phyloP scores from a whole-genome alignment of 1,140 invertebrate species.

The Monomorium pharaonis region DNA sequence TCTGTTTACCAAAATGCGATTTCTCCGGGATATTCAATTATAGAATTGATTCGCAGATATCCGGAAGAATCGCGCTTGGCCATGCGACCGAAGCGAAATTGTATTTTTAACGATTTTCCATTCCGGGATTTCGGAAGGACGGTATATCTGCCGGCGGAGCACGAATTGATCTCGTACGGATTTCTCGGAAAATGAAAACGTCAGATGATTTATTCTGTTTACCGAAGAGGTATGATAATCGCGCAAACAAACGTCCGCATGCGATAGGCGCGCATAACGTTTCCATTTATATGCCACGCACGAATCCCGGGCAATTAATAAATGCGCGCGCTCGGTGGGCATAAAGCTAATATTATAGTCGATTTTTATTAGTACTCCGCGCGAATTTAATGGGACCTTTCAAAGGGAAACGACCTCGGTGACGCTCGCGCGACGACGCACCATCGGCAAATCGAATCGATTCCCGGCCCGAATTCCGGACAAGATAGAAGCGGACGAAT shows the following conservation, averaged over 20 bases:
- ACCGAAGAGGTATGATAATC: slow-evolving; percentile 48
- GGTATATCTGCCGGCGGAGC: slow-evolving; percentile 1
- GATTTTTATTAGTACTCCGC: slow-evolving; percentile 5
- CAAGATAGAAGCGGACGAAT: slow-evolving; percentile 62
- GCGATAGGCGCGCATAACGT: background rate
- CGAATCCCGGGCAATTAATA: slow-evolving; percentile 22
- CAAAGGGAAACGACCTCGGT: slow-evolving; percentile 8
- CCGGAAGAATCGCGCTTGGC: slow-evolving; percentile 26
- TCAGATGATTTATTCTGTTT: slow-evolving; percentile 55
- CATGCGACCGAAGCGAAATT: slow-evolving; percentile 20
- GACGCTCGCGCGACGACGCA: slow-evolving; percentile 14
- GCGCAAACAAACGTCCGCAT: slow-evolving; percentile 13
- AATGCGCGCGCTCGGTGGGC: background rate
- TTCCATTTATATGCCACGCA: background rate
- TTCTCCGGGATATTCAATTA: slow-evolving; percentile 49
- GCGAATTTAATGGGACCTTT: background rate
- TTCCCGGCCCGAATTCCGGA: slow-evolving; percentile 56
- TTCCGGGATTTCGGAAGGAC: slow-evolving; percentile 12
- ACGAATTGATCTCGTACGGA: slow-evolving; percentile 32
- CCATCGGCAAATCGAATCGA: slow-evolving; percentile 65
- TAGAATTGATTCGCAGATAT: slow-evolving; percentile 15
- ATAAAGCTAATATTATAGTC: slow-evolving; percentile 4
- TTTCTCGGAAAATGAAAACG: slow-evolving; percentile 50
- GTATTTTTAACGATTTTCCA: slow-evolving; percentile 46
- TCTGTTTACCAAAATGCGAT: slow-evolving; percentile 49